Conservation (phyloP, 2,888 invertebrate genomes). For the Cyaniris semiargus region DNA sequence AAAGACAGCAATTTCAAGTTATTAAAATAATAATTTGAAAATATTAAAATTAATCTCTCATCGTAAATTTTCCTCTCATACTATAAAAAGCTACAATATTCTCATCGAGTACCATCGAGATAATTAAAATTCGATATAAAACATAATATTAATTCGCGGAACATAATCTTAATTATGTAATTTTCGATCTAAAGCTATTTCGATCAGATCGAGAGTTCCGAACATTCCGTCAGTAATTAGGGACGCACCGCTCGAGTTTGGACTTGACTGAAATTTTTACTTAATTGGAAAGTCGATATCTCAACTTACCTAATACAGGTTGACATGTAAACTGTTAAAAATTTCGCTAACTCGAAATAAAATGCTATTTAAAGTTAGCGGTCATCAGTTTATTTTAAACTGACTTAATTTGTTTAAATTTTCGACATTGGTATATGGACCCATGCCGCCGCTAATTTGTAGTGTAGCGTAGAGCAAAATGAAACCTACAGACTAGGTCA, state of each 20-base stretch:
- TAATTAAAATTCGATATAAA: background rate
- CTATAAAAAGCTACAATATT: background rate
- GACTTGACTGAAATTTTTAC: constrained; percentile 17
- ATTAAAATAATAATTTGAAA: background rate
- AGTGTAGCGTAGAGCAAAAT: too few species aligned
- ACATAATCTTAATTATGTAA: background rate
- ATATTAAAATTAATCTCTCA: background rate
- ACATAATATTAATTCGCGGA: background rate
- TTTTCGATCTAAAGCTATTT: constrained; percentile 18
- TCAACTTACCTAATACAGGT: background rate
- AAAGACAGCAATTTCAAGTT: too few species aligned
- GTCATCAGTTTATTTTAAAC: too few species aligned
- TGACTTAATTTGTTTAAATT: too few species aligned
- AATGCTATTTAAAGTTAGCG: too few species aligned
- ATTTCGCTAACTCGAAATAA: background rate
- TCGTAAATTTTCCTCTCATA: background rate
- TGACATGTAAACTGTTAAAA: background rate
- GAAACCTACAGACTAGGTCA: too few species aligned
- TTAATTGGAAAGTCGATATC: background rate
- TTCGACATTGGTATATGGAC: too few species aligned
- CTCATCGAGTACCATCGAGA: background rate
- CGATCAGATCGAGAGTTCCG: constrained; percentile 3
- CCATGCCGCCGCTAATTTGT: too few species aligned
- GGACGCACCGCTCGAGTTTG: background rate
- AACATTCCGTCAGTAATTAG: constrained; percentile 8